phyloP scores from a whole-genome alignment of 2,113 vertebrate genomes.

The Anarrhichthys ocellatus region DNA sequence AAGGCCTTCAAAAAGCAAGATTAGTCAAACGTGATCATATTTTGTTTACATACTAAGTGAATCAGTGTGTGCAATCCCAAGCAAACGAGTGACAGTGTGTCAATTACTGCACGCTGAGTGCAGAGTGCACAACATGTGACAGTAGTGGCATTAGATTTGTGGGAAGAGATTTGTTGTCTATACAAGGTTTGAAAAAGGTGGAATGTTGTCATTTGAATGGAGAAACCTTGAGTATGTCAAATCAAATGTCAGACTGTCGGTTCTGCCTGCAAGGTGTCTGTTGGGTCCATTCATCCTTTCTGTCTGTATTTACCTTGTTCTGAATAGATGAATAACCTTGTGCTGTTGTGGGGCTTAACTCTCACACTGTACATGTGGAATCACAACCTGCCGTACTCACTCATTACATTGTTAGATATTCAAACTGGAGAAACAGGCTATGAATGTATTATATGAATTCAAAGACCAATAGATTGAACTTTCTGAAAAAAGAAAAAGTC shows the following conservation, averaged over 20 bases:
- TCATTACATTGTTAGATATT: background rate
- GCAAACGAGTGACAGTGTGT: conserved; percentile 9
- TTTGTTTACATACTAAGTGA: background rate
- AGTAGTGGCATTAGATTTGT: conserved; percentile 11
- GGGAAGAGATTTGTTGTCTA: conserved; percentile 16
- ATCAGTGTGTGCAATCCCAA: background rate
- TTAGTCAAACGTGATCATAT: conserved; percentile 4
- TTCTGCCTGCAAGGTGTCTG: background rate
- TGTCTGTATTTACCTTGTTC: conserved; percentile 13
- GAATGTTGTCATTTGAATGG: background rate
- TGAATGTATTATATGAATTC: background rate
- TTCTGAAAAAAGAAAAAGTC: background rate
- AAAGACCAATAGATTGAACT: background rate
- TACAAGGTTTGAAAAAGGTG: background rate
- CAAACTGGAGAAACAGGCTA: background rate
- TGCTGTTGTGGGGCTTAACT: background rate
- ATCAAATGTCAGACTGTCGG: background rate
- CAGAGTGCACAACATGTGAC: conserved; percentile 17
- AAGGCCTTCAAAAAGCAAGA: background rate
- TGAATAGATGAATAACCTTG: conserved; percentile 2
- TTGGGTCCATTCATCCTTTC: background rate
- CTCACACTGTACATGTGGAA: background rate
- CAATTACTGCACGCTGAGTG: background rate
- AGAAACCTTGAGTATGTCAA: background rate
- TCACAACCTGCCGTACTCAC: background rate